These are phyloP conservation scores for Aphis craccivora DNA, from an alignment of 1,140 invertebrate species.

Conservation along the genomic window DNA sequence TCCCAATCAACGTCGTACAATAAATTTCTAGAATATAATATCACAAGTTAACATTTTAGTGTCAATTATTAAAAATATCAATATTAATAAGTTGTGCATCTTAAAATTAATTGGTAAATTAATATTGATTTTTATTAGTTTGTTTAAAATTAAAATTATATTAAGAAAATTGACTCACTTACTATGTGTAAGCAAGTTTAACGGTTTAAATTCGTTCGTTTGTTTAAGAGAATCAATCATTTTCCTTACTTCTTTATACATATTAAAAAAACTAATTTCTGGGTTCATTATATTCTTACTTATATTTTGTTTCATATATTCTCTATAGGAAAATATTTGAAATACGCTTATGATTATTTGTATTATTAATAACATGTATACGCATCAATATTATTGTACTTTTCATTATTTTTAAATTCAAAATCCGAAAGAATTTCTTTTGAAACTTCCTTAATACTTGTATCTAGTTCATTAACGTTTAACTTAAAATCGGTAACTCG, in stretches of 20 bases:
- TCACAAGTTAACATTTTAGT: not conserved
- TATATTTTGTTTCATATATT: not conserved
- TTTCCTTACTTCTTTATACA: not conserved
- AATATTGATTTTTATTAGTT: not conserved
- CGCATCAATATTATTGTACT: not conserved
- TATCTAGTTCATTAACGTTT: not conserved
- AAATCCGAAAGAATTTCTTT: not conserved
- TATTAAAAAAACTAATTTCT: not conserved
- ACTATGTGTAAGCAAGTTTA: not conserved
- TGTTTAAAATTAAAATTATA: not conserved
- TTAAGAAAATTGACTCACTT: not conserved
- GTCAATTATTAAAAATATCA: not conserved
- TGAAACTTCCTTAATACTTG: not conserved
- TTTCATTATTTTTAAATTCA: slow-evolving; percentile 6
- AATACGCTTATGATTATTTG: not conserved
- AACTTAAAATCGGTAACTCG: not conserved
- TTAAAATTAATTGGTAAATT: not conserved
- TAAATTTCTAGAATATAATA: not conserved
- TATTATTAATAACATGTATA: not conserved
- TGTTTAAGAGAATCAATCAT: not conserved
- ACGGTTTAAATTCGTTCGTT: no score
- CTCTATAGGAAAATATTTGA: not conserved
- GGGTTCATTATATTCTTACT: not conserved
- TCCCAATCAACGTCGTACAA: not conserved
- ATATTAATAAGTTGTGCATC: not conserved